A percentile compares a stretch with the other conserved stretches of the same genome.
Conservation (phyloP, 2,113 vertebrate genomes). For the Bos taurus region DNA sequence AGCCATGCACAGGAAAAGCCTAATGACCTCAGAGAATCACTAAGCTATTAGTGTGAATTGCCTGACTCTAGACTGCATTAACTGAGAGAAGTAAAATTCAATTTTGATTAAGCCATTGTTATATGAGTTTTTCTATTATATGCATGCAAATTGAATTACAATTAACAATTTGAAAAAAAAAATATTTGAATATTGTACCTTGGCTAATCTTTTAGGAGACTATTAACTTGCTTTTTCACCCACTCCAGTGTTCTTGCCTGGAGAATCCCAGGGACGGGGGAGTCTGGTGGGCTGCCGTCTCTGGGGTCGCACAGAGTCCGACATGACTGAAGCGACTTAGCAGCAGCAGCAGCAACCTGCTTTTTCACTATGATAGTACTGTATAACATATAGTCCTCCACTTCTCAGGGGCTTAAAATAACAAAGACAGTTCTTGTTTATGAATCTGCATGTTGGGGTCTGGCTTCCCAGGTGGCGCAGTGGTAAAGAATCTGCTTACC, state of each 20-base stretch:
- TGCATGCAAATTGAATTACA: not conserved
- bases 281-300: too few relatives aligned
- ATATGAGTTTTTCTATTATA: not conserved
- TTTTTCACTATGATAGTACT: not conserved
- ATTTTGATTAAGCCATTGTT: not conserved
- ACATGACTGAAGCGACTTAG: too few relatives aligned
- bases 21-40: not conserved
- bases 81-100: not conserved
- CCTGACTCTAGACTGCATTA: not conserved
- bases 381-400: not conserved
- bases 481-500: not conserved
- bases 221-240: not conserved
- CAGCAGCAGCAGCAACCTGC: too few relatives aligned
- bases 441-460: rapidly evolving
- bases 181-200: not conserved
- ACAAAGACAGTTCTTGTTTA: not conserved
- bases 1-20: not conserved
- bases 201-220: not conserved
- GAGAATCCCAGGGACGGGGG: too few relatives aligned
- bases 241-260: too few relatives aligned
- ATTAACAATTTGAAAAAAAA: not conserved
- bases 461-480: not conserved
- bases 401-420: not conserved
- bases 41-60: not conserved
- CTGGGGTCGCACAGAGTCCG: too few relatives aligned